A percentile compares a stretch with the other conserved stretches of the same genome.
Conservation (phyloP, 2,113 vertebrate species). For the Apteryx mantelli region DNA sequence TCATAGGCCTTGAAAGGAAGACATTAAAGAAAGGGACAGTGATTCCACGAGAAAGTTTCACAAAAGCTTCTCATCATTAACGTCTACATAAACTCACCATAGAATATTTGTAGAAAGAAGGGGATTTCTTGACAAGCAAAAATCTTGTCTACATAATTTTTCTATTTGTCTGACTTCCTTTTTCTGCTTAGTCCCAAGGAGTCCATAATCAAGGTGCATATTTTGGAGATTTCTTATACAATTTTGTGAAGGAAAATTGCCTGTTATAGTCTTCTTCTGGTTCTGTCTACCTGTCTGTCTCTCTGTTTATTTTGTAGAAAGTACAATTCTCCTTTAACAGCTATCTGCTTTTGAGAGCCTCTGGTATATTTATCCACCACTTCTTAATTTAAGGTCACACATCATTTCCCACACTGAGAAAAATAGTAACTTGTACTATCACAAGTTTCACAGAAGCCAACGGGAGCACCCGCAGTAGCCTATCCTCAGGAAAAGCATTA, state of each 20-base stretch:
- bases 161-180: neutral
- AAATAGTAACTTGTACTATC: neutral
- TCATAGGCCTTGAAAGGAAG: neutral
- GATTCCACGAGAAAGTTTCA: neutral
- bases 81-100: neutral
- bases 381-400: neutral
- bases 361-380: neutral
- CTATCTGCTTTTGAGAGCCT: neutral
- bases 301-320: neutral
- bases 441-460: neutral
- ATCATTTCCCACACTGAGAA: neutral
- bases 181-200: neutral
- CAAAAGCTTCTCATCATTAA: neutral
- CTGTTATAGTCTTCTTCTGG: neutral
- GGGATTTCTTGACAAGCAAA: neutral
- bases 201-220: neutral
- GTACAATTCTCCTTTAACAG: neutral
- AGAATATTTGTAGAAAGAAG: neutral
- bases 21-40: neutral
- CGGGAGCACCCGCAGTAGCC: neutral
- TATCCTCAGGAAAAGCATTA: neutral
- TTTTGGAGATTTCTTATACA: neutral
- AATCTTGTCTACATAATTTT: neutral
- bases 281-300: accelerated
- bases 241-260: neutral